phyloP scores from a whole-genome alignment of 2,888 invertebrate species.

The Adineta ricciae region DNA sequence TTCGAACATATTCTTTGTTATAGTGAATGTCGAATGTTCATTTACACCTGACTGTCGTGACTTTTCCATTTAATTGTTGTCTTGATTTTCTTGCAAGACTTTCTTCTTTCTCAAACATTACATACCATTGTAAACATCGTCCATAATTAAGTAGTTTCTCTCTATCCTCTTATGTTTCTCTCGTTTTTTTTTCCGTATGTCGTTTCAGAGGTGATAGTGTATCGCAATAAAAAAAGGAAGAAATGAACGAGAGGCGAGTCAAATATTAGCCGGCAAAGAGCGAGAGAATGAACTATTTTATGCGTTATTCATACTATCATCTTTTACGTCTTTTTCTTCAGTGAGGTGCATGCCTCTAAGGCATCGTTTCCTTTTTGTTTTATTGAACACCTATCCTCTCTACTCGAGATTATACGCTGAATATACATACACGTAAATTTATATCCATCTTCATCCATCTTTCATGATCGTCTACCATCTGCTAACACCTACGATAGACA shows the following conservation, averaged over 20 bases:
- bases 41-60: background rate
- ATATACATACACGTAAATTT: background rate
- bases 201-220: background rate
- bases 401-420: background rate
- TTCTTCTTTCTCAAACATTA: background rate
- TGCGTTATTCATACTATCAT: background rate
- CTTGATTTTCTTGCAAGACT: background rate
- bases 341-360: background rate
- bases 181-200: background rate
- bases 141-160: background rate
- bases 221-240: background rate
- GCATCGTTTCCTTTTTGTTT: background rate
- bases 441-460: background rate
- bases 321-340: background rate
- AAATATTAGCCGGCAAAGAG: constrained; percentile 1
- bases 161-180: background rate
- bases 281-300: background rate
- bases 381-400: background rate
- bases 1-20: background rate
- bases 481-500: background rate
- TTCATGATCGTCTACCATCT: constrained; percentile 4
- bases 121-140: constrained; percentile 7
- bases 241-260: background rate
- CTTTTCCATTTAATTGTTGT: background rate
- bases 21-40: background rate